Evolutionary conservation across 2,113 vertebrate species (phyloP).

Genomic region (Sula dactylatra): DNA sequence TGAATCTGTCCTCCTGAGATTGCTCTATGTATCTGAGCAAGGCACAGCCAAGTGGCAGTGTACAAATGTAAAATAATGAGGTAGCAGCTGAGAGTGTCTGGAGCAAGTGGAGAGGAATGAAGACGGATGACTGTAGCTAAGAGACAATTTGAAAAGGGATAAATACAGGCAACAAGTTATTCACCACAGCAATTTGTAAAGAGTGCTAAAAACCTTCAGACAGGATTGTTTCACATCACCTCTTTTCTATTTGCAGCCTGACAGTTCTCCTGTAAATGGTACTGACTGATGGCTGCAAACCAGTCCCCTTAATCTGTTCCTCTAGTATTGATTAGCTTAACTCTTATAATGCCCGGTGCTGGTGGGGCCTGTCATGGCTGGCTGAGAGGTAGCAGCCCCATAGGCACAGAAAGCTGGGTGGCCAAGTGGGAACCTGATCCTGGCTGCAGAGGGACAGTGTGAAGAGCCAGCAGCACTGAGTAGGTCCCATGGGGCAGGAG

Average conservation of each 20-base stretch:
- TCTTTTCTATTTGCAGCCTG: conserved; percentile 67
- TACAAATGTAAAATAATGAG: conserved; percentile 72
- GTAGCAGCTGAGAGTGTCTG: conserved; percentile 43
- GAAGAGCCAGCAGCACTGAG: neutral
- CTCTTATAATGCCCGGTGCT: neutral
- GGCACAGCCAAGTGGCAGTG: conserved; percentile 10
- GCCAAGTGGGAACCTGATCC: fast-evolving
- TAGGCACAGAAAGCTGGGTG: neutral
- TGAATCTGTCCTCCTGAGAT: neutral
- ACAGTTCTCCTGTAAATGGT: conserved; percentile 52
- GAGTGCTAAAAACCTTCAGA: conserved; percentile 74
- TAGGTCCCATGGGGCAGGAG: fast-evolving
- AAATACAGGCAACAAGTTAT: conserved; percentile 81
- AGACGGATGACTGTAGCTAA: conserved; percentile 78
- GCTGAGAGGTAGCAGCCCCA: neutral
- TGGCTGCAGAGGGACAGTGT: neutral
- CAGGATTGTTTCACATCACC: conserved; percentile 71
- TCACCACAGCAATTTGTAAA: conserved; percentile 76
- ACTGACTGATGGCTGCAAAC: conserved; percentile 62
- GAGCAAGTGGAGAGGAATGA: conserved; percentile 68
- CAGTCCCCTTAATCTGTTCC: conserved; percentile 5
- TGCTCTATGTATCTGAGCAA: neutral
- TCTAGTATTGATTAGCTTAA: conserved; percentile 32
- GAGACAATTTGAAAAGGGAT: conserved; percentile 79
- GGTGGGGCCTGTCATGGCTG: neutral